Evolutionary conservation across 2,113 vertebrate species (phyloP).

Genomic region (Motacilla tschutschensis): DNA sequence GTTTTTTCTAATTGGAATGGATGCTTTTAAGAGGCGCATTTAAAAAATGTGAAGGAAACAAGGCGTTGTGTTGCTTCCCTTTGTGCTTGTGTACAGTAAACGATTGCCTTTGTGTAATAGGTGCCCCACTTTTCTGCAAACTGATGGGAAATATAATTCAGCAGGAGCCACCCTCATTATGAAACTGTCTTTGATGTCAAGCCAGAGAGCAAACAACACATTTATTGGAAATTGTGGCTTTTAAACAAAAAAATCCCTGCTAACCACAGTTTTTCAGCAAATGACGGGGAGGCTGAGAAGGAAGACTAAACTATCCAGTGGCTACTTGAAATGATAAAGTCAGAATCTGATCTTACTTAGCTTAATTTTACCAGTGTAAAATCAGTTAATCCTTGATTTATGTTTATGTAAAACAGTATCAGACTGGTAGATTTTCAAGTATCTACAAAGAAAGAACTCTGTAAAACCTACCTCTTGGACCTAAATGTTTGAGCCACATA

Average conservation of each 20-base stretch:
- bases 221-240: conserved; percentile 29
- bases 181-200: conserved; percentile 9
- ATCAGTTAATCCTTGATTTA: neutral
- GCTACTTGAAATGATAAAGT: neutral
- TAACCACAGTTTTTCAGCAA: conserved; percentile 14
- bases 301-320: neutral
- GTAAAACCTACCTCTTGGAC: neutral
- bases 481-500: neutral
- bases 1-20: neutral
- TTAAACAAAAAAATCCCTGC: conserved; percentile 13
- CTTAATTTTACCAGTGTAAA: neutral
- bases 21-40: neutral
- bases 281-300: neutral
- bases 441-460: neutral
- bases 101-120: neutral
- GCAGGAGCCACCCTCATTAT: neutral
- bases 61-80: fast-evolving
- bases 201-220: neutral
- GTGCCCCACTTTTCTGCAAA: neutral
- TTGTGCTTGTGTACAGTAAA: neutral
- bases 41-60: neutral
- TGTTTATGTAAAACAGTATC: neutral
- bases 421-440: neutral
- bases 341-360: neutral
- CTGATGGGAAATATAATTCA: neutral